Evolutionary conservation across 2,888 invertebrate species (phyloP).

Genomic region (Phortica magna): DNA sequence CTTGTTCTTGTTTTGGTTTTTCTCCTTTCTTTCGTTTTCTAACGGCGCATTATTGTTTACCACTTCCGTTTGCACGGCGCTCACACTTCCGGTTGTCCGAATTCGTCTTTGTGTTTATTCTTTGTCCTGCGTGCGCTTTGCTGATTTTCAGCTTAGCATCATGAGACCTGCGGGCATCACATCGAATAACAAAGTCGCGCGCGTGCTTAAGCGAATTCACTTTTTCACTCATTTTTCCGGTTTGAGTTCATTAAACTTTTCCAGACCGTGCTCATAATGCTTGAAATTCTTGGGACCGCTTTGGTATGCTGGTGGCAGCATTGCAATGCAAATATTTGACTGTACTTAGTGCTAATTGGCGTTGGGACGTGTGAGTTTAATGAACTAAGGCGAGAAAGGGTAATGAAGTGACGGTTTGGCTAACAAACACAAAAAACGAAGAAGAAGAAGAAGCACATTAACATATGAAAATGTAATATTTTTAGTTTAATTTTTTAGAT

Average conservation of each 20-base stretch:
- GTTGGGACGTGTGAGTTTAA: background rate
- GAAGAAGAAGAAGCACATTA: too few relatives aligned
- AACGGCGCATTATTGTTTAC: constrained; percentile 61
- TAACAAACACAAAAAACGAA: background rate
- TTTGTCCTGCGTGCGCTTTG: constrained; percentile 45
- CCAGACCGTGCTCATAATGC: background rate
- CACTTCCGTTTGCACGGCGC: constrained; percentile 59
- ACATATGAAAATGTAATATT: too few relatives aligned
- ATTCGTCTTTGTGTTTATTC: constrained; percentile 24
- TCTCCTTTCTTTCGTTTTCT: background rate
- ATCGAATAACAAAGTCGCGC: constrained; percentile 24
- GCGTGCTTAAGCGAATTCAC: constrained; percentile 48
- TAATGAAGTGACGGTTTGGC: background rate
- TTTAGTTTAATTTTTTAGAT: too few relatives aligned
- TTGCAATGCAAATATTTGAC: constrained; percentile 26
- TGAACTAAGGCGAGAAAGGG: background rate
- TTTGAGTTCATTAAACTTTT: constrained; percentile 59
- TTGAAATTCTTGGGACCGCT: background rate
- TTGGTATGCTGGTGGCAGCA: background rate
- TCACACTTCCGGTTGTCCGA: too few relatives aligned
- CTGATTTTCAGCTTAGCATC: background rate
- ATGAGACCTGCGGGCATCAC: constrained; percentile 25
- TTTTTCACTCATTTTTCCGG: constrained; percentile 19
- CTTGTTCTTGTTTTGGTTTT: constrained; percentile 40
- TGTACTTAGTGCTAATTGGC: constrained; percentile 16